These are phyloP conservation scores for Eristalinus sepulchralis DNA, from an alignment of 2,888 invertebrate genomes.

Conservation along the genomic window DNA sequence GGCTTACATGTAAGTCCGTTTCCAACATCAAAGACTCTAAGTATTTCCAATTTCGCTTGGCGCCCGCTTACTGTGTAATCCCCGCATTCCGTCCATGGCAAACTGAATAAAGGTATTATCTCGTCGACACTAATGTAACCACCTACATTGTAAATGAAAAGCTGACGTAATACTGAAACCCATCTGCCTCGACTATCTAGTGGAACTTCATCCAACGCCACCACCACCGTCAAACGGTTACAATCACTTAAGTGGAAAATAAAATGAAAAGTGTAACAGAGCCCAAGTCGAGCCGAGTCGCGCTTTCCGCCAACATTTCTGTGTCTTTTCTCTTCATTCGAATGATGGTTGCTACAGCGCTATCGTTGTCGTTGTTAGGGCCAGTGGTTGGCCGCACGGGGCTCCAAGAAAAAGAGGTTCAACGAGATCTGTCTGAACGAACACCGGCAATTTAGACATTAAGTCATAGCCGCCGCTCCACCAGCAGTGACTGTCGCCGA, in stretches of 20 bases:
- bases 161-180: slow-evolving; percentile 51
- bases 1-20: no score
- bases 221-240: slow-evolving; percentile 37
- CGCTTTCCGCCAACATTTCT: slow-evolving; percentile 43
- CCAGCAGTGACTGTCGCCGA: not conserved
- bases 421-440: slow-evolving; percentile 24
- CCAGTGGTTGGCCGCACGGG: slow-evolving; percentile 33
- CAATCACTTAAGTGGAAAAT: slow-evolving; percentile 58
- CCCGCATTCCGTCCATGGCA: not conserved
- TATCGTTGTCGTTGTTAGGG: slow-evolving; percentile 12
- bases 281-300: slow-evolving; percentile 54
- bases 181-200: slow-evolving; percentile 2
- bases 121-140: slow-evolving; percentile 46
- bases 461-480: slow-evolving; percentile 5
- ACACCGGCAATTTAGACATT: slow-evolving; percentile 17
- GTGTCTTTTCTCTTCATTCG: slow-evolving; percentile 50
- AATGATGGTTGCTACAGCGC: slow-evolving; percentile 12
- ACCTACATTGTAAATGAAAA: slow-evolving; percentile 42
- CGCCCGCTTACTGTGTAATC: not conserved
- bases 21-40: not conserved
- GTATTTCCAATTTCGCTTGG: not conserved
- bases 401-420: slow-evolving; percentile 6
- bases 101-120: slow-evolving; percentile 18
- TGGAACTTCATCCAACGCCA: slow-evolving; percentile 19
- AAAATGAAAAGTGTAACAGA: slow-evolving; percentile 62